These are phyloP conservation scores for Albula glossodonta DNA, from an alignment of 2,113 vertebrate genomes.

Conservation along the genomic window DNA sequence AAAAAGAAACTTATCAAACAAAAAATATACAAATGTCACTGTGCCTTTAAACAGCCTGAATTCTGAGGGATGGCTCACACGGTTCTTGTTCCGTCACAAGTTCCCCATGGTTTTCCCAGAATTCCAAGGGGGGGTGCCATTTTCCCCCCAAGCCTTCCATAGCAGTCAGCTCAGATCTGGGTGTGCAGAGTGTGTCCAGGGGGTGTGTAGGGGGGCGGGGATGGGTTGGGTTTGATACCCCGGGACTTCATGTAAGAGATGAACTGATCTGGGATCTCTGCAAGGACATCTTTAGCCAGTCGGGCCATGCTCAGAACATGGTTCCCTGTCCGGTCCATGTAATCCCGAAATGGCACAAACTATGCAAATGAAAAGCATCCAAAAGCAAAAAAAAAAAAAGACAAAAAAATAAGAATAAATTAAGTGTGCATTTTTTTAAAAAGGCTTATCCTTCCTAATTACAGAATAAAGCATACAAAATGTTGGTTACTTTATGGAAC, in stretches of 20 bases:
- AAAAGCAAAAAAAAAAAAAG: background rate
- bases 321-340: conserved; percentile 86
- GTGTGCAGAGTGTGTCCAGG: conserved; percentile 75
- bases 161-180: conserved; percentile 64
- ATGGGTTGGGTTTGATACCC: conserved; percentile 78
- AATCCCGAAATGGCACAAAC: conserved; percentile 93
- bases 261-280: conserved; percentile 91
- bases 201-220: conserved; percentile 73
- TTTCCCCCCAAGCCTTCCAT: conserved; percentile 31
- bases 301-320: conserved; percentile 91
- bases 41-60: background rate
- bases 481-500: too few species aligned
- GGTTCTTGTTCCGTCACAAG: conserved; percentile 20
- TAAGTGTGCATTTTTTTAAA: background rate
- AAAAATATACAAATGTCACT: background rate
- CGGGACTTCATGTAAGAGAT: conserved; percentile 90
- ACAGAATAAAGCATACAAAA: background rate
- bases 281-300: conserved; percentile 87
- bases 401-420: background rate
- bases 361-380: conserved; percentile 44
- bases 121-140: conserved; percentile 45
- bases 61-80: conserved; percentile 34
- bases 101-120: conserved; percentile 43
- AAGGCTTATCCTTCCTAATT: background rate
- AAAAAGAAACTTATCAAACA: background rate